Base-by-base conservation (phyloP, 2,797 vertebrate genomes). In the Lycodopsis pacificus region DNA sequence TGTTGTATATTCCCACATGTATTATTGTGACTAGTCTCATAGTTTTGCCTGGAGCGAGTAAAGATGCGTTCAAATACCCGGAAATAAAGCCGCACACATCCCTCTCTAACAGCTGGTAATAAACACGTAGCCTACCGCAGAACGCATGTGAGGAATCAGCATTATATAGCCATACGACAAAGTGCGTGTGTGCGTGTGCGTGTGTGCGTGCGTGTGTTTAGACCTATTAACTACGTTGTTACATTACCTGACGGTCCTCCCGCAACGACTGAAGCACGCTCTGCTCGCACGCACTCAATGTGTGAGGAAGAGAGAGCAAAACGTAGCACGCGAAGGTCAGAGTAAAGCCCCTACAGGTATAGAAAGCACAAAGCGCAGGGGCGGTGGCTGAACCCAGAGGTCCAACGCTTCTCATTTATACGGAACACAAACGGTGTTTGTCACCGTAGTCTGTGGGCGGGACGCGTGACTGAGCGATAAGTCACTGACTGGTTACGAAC, bases 391-490 rank as follows among this genome's bases (percentile, higher is more conserved):
- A 27, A 27, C 0, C 1, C 34, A 15, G 12, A 1, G 2, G 17
- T 5, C 0, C 14, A 0, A 42, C 25, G 22, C 74, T 1, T 65
- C 62, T 57, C 81, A 79, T 88, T 76, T 86, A 82, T 74, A 65
- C 5, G 4, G 20, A 58, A 3, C 38, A 22, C 54, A 15, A 1
- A 46, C 32, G 27, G 25, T 9, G 42, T 14, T 25, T 4, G 22
- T 49, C 7, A 36, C n/a, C 5, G 49, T 27, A 0, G 61, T 9
- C 20, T 46, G 71, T 73, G 88, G 77, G 87, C 54, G 89, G 71
- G 81, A 82, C 86, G 82, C 89, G 75, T 87, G 88, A 89, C 2
- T 91, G 89, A 2, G 91, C 87, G 77, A 88, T 89, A 79, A 82
- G 4, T 69, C 32, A 77, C 14, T 0, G 56, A 5, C 61, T 19